Base-by-base conservation (phyloP, 2,113 vertebrate species). In the Ageneiosus marmoratus region DNA sequence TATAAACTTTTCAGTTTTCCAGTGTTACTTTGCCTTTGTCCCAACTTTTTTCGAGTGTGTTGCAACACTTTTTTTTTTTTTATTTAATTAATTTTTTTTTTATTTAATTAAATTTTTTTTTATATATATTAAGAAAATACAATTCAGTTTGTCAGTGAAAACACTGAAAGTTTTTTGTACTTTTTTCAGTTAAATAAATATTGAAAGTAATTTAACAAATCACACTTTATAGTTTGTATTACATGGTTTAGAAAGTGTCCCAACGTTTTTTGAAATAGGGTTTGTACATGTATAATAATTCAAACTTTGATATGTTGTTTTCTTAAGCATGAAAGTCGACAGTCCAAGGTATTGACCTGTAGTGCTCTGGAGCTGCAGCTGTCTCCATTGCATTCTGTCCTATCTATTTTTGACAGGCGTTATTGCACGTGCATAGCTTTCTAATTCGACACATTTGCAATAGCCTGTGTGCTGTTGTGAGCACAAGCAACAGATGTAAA, bases 331-430 rank as follows among this genome's bases (percentile, higher is more conserved):
- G 34, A 41, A 60, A 1, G 22, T 60, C 60, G 55, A 63, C 55
- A 3, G 4, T 13, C 34, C 15, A 16, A 48, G 44, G 55, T 5
- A 4, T n/a, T 60, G 37, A 10, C 15, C 15, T 20, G 37, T 18
- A 29, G 8, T 76, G n/a, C 44, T 73, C 69, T 73, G 48, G 8
- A 73, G 69, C 44, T 27, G 44, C 44, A 73, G 41, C 69, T 73
- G 69, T 73, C 44, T 73, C 44, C 12, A 1, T 12, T 3, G 10
- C 69, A 48, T 73, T 44, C 67, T 44, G 67, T 24, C 67, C 67
- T 44, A 5, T 73, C 44, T 73, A 73, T 73, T 73, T 73, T 73
- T 50, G 67, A 46, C 67, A 46, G 34, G 41, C 10, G 1, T 22
- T 70, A 44, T 12, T 4, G 29, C 44, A 48, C 16, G 44, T 48